Evolutionary conservation across 2,797 vertebrate species (phyloP).

Genomic region (Poeciliopsis presidionis): DNA sequence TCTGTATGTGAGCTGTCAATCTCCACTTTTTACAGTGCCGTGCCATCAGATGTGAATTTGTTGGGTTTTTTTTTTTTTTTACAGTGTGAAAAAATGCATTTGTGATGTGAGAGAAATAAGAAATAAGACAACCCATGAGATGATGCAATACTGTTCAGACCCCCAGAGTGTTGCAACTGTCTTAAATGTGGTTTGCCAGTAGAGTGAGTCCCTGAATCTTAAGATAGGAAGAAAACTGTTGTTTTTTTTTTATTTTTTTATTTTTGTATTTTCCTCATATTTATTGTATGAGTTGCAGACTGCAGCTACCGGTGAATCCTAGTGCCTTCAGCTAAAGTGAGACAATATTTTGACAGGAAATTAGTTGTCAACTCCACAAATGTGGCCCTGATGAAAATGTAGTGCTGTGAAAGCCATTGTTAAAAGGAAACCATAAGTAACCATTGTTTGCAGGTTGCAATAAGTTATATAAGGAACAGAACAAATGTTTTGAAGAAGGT

Average conservation of each 20-base stretch:
- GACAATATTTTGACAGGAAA: conserved; percentile 3
- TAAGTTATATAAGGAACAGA: not conserved
- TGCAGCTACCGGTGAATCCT: not conserved
- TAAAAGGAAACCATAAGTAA: not conserved
- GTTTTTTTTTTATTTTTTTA: not conserved
- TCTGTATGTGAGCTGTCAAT: not conserved
- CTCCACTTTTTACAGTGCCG: not conserved
- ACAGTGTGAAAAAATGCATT: not conserved
- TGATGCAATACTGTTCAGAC: conserved; percentile 1
- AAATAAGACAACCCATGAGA: not conserved
- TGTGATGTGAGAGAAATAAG: conserved; percentile 1
- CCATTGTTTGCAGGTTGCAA: not conserved
- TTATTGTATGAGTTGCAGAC: not conserved
- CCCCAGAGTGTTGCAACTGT: not conserved
- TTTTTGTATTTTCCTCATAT: not conserved
- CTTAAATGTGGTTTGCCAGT: not conserved
- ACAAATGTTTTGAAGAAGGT: too few relatives aligned
- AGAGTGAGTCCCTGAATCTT: not conserved
- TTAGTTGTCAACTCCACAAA: not conserved
- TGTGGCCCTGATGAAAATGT: not conserved
- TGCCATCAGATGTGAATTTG: not conserved
- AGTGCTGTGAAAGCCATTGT: not conserved
- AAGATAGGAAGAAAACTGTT: not conserved
- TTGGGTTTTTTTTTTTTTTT: not conserved
- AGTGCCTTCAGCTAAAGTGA: not conserved